Conservation (phyloP, 1,140 invertebrate species). For the Acromyrmex heyeri region DNA sequence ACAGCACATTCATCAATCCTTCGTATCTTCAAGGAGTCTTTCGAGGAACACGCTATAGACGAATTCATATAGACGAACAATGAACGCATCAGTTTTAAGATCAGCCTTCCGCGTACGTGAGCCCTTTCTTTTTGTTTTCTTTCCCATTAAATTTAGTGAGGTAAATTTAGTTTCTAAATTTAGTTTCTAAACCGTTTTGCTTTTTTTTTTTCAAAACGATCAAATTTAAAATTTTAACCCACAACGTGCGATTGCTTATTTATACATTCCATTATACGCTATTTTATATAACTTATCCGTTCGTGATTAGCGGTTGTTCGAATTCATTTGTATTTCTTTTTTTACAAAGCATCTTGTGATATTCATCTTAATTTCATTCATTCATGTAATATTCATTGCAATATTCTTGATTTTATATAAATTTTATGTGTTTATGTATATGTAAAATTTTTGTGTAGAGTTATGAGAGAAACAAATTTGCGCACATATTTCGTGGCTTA, state of each 20-base stretch:
- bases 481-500: not conserved
- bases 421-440: not conserved
- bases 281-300: not conserved
- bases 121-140: not conserved
- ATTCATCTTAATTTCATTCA: too few species aligned
- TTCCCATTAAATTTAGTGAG: not conserved
- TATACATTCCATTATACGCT: not conserved
- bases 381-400: too few species aligned
- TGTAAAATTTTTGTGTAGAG: not conserved
- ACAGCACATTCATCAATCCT: not conserved
- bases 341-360: not conserved
- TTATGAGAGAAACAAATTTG: not conserved
- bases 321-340: not conserved
- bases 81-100: constrained; percentile 36
- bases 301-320: not conserved
- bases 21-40: not conserved
- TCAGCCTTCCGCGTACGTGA: constrained; percentile 55
- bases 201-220: too few species aligned
- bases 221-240: too few species aligned
- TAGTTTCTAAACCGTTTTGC: too few species aligned
- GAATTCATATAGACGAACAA: constrained; percentile 1
- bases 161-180: too few species aligned
- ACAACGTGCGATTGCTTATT: too few species aligned
- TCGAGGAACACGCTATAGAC: not conserved
- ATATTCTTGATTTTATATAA: not conserved